These are phyloP conservation scores for Eubasilissa regina DNA, from an alignment of 1,140 invertebrate species.

Conservation along the genomic window DNA sequence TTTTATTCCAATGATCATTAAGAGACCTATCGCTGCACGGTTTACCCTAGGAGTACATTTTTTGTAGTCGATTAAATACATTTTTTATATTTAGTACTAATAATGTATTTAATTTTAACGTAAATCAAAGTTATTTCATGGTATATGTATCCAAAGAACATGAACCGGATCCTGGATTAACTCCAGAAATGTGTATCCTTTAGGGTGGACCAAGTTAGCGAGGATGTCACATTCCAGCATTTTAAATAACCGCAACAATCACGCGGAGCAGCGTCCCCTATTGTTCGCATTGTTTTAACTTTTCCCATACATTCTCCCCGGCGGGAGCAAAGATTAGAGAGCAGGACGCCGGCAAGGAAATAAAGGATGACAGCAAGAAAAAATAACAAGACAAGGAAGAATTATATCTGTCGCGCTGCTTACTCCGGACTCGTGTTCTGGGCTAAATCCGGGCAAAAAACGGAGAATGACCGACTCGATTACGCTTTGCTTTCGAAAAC, in stretches of 20 bases:
- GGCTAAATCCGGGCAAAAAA: slow-evolving; percentile 45
- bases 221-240: slow-evolving; percentile 9
- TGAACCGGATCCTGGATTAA: too few species aligned
- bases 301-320: slow-evolving; percentile 40
- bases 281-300: slow-evolving; percentile 35
- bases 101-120: too few species aligned
- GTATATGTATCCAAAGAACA: too few species aligned
- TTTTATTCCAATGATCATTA: too few species aligned
- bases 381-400: slow-evolving; percentile 40
- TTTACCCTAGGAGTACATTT: too few species aligned
- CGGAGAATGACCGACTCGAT: slow-evolving; percentile 54
- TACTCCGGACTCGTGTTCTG: slow-evolving; percentile 23
- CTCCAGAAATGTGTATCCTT: too few species aligned
- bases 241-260: slow-evolving; percentile 36
- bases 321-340: slow-evolving; percentile 47
- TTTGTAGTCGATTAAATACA: too few species aligned
- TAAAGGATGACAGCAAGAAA: slow-evolving; percentile 35
- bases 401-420: slow-evolving; percentile 49
- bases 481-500: slow-evolving; percentile 50
- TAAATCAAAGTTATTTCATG: too few species aligned
- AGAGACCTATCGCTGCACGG: too few species aligned
- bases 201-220: slow-evolving; percentile 12
- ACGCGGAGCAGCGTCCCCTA: slow-evolving; percentile 22
- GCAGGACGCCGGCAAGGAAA: slow-evolving; percentile 25
- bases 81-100: too few species aligned